phyloP scores from a whole-genome alignment of 2,888 invertebrate species.

The Rhorus exstirpatorius region DNA sequence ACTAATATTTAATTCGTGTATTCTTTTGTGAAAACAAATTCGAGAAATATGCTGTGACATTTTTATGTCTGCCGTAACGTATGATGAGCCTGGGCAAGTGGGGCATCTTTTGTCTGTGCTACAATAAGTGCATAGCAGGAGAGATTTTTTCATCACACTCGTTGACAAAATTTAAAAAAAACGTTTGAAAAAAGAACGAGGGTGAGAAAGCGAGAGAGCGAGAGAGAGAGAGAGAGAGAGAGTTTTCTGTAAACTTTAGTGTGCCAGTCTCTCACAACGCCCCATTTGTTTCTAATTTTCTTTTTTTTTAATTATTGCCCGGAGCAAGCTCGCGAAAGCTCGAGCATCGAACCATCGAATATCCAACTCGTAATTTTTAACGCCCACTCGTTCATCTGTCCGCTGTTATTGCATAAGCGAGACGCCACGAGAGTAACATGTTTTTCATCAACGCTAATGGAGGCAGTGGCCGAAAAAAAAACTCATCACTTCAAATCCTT shows the following conservation, averaged over 20 bases:
- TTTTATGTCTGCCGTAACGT: too few species aligned
- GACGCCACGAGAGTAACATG: conserved; percentile 59
- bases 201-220: too few species aligned
- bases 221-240: too few species aligned
- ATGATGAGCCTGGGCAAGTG: background rate
- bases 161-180: conserved; percentile 19
- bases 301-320: conserved; percentile 16
- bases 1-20: too few species aligned
- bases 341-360: conserved; percentile 52
- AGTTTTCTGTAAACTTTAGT: conserved; percentile 30
- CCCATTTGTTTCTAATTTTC: conserved; percentile 32
- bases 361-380: conserved; percentile 34
- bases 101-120: conserved; percentile 15
- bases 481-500: conserved; percentile 31
- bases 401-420: conserved; percentile 2
- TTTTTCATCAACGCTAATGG: conserved; percentile 78
- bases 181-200: background rate
- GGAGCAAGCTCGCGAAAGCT: conserved; percentile 18
- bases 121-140: conserved; percentile 9
- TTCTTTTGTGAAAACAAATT: too few species aligned
- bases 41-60: too few species aligned
- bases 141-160: conserved; percentile 49
- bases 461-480: conserved; percentile 58
- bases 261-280: conserved; percentile 27
- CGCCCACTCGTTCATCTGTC: conserved; percentile 44